Base-by-base conservation (phyloP, 2,888 invertebrate species). In the Platynereis dumerilii region DNA sequence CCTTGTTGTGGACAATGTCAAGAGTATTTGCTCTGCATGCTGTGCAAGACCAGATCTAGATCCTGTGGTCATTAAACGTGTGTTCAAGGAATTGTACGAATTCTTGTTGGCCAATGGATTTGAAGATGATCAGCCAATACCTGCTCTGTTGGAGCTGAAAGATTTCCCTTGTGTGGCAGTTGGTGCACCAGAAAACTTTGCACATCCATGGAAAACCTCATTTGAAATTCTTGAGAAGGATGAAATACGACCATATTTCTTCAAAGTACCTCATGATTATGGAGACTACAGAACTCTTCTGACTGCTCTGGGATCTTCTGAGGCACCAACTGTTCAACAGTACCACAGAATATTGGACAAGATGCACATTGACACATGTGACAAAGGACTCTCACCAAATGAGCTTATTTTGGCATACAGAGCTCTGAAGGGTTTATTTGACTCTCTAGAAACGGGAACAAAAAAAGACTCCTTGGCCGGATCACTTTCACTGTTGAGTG, bases 201-300 rank as follows among this genome's bases (percentile, higher is more conserved):
- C 71, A 15, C 26, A 55, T 27, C 64, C 77, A 22, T 63, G 56
- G 1, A 58, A 66, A 24, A 71, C 75, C 7, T 72, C 74, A 20
- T 45, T 65, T 2, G 57, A 64, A 42, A 48, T 72, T 54, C 61
- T 60, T 26, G 67, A 65, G 20, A 53, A 56, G 0, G 72, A 76
- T 45, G 71, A 69, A 57, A 73, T 77, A 15, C 60, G 56, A 22
- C 76, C 73, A 0, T 75, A 72, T 64, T 60, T 78, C 24, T 70
- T 67, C 59, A 67, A 65, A 56, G 63, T 71, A n/a, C 76, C 76
- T 12, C 1, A 52, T 17, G 45, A 66, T 17, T 71, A 73, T 60
- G 73, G 69, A 7, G 64, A 67, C 29, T 75, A 68, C 61, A 58
- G 60, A 22, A 45, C 65, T 3, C 61, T 76, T 20, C 76, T 78